Evolutionary conservation across 2,797 vertebrate species (phyloP).

Genomic region (Phoebastria nigripes): DNA sequence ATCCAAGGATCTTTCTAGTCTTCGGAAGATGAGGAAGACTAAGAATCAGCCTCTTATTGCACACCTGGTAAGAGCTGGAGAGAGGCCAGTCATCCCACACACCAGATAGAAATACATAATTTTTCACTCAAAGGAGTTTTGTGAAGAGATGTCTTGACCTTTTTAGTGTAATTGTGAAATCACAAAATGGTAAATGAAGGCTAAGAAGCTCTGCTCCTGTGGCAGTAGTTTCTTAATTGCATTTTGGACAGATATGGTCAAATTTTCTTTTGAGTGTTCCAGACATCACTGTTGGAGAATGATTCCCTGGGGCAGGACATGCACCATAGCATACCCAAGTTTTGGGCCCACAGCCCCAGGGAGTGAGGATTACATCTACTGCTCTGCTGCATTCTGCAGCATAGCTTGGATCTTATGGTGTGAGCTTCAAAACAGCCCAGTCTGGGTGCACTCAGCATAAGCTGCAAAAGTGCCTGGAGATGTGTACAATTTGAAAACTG

Average conservation of each 20-base stretch:
- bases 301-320: background rate
- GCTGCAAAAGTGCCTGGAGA: background rate
- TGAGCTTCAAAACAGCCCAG: background rate
- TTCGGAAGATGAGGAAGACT: background rate
- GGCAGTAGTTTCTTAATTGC: background rate
- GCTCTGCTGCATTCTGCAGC: background rate
- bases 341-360: background rate
- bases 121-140: background rate
- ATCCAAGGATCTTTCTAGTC: background rate
- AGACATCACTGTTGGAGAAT: background rate
- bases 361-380: background rate
- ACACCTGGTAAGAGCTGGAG: background rate
- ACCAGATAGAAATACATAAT: background rate
- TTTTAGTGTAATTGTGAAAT: background rate
- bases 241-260: background rate
- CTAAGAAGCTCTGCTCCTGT: background rate
- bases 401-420: background rate
- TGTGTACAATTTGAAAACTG: background rate
- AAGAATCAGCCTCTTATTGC: background rate
- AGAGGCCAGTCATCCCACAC: background rate
- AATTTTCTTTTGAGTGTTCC: background rate
- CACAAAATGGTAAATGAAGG: background rate
- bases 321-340: background rate
- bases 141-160: background rate
- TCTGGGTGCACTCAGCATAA: background rate